Percentiles rank a stretch among this genome's conserved stretches.
Conservation (phyloP, 1,140 invertebrate genomes). For the Meloidogyne chitwoodi region DNA sequence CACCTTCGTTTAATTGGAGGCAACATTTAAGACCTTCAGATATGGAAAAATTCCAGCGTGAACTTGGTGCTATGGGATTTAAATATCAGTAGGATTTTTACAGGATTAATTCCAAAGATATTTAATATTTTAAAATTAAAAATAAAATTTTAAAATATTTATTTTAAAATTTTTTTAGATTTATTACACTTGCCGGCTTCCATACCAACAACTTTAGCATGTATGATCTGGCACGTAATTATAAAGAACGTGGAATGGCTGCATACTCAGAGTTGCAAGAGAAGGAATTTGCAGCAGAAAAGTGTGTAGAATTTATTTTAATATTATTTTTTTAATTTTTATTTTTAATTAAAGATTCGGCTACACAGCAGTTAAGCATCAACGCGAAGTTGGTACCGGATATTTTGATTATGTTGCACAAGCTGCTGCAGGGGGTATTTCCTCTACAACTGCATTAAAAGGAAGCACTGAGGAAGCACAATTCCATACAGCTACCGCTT, state of each 20-base stretch:
- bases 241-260: constrained; percentile 58
- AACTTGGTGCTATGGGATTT: constrained; percentile 61
- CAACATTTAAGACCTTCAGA: constrained; percentile 55
- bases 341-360: constrained; percentile 42
- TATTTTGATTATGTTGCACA: constrained; percentile 60
- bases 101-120: too few species aligned
- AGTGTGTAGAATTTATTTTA: constrained; percentile 27
- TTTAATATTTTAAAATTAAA: too few species aligned
- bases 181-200: constrained; percentile 62
- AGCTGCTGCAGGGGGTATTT: constrained; percentile 58
- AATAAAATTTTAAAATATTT: background rate
- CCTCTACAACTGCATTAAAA: constrained; percentile 58
- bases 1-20: constrained; percentile 62
- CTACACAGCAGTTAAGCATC: constrained; percentile 62
- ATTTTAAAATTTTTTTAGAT: constrained; percentile 17
- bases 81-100: constrained; percentile 54
- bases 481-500: constrained; percentile 57
- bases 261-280: constrained; percentile 61
- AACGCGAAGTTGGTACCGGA: constrained; percentile 61
- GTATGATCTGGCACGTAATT: constrained; percentile 60
- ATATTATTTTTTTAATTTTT: constrained; percentile 1
- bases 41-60: constrained; percentile 61
- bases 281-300: constrained; percentile 59
- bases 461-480: constrained; percentile 62
- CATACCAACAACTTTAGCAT: constrained; percentile 61